These are phyloP conservation scores for Liopterus haemorrhoidalis DNA, from an alignment of 2,888 invertebrate genomes.

Conservation along the genomic window DNA sequence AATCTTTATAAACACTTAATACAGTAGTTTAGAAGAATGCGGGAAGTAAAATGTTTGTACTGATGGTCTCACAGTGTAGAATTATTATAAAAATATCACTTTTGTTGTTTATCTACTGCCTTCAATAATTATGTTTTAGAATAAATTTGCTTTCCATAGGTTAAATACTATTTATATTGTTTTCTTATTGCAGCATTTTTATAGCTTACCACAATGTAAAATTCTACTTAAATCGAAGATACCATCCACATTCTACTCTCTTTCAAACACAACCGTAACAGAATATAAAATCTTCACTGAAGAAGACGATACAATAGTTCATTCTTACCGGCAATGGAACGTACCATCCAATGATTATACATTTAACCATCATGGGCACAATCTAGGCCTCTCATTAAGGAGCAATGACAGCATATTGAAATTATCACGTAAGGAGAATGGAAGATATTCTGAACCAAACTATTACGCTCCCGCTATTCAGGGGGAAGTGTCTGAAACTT, in stretches of 20 bases:
- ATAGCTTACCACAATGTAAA: constrained; percentile 35
- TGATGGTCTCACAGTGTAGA: too few relatives aligned
- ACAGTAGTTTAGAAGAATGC: too few relatives aligned
- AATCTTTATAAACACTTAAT: too few relatives aligned
- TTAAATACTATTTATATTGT: too few relatives aligned
- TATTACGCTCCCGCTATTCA: constrained; percentile 30
- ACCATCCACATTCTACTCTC: constrained; percentile 42
- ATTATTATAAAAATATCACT: too few relatives aligned
- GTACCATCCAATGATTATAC: constrained; percentile 22
- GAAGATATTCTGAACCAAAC: constrained; percentile 27
- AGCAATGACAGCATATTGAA: constrained; percentile 41
- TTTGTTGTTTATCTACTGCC: too few relatives aligned
- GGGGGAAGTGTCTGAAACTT: constrained; percentile 35
- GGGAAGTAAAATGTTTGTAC: too few relatives aligned
- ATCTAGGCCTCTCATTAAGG: constrained; percentile 40
- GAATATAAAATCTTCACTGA: constrained; percentile 29
- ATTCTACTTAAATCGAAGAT: constrained; percentile 39
- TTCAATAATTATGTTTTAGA: constrained; percentile 25
- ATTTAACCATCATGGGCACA: constrained; percentile 13
- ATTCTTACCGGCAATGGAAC: constrained; percentile 36
- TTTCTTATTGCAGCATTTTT: constrained; percentile 33
- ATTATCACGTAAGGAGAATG: constrained; percentile 30
- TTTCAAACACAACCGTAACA: constrained; percentile 20
- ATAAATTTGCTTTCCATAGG: constrained; percentile 32
- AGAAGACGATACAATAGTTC: constrained; percentile 10